These are phyloP conservation scores for Hoplostethus atlanticus DNA, from an alignment of 2,797 vertebrate genomes.

Conservation along the genomic window DNA sequence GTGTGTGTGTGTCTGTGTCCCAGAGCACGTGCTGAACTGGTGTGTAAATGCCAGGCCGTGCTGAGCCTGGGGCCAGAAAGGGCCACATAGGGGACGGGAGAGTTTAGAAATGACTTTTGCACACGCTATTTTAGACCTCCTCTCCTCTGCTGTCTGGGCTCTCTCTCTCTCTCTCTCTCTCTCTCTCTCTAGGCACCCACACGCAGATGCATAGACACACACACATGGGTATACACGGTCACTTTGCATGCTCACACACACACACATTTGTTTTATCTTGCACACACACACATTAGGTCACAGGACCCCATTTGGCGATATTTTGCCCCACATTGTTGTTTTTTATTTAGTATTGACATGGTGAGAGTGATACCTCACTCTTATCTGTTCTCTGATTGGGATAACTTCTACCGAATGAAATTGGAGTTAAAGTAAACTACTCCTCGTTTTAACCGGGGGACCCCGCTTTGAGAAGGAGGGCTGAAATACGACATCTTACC, in stretches of 20 bases:
- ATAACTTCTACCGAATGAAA: not conserved
- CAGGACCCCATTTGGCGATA: not conserved
- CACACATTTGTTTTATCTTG: not conserved
- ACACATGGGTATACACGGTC: constrained; percentile 8
- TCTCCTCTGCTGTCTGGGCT: constrained; percentile 9
- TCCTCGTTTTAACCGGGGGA: not conserved
- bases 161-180: too few relatives aligned
- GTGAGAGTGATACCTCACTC: not conserved
- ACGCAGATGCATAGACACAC: constrained; percentile 15
- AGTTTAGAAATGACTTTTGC: constrained; percentile 63
- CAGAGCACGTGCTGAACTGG: constrained; percentile 47
- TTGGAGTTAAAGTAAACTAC: not conserved
- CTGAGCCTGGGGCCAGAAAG: constrained; percentile 52
- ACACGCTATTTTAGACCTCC: constrained; percentile 57
- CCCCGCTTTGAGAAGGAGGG: constrained; percentile 18
- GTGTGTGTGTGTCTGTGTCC: constrained; percentile 34
- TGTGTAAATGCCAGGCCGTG: constrained; percentile 68
- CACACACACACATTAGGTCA: too few relatives aligned
- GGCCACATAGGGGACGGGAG: constrained; percentile 52
- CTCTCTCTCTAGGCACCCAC: not conserved
- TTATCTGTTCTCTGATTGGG: not conserved
- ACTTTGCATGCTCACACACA: constrained; percentile 9
- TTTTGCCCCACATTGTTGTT: not conserved
- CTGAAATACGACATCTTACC: constrained; percentile 41
- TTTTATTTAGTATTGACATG: constrained; percentile 18